phyloP scores from a whole-genome alignment of 2,113 vertebrate species.

The Cardinalis cardinalis region DNA sequence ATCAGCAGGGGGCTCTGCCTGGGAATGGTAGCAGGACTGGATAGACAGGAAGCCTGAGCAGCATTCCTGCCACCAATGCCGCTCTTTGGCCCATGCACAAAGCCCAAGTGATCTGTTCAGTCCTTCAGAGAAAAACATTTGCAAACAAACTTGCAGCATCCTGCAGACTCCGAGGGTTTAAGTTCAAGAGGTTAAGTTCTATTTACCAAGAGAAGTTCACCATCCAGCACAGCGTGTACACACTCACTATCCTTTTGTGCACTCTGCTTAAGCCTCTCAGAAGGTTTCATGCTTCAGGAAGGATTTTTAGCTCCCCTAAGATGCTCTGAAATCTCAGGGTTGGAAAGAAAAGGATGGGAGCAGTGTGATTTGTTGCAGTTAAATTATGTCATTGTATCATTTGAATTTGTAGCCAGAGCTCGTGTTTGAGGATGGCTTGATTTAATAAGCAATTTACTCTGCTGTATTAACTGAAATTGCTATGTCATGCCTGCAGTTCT shows the following conservation, averaged over 20 bases:
- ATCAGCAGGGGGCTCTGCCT: fast-evolving
- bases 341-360: neutral
- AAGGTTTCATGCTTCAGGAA: neutral
- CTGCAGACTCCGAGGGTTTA: neutral
- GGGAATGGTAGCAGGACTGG: neutral
- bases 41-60: neutral
- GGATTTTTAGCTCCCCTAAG: neutral
- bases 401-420: constrained; percentile 9
- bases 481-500: constrained; percentile 24
- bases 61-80: fast-evolving
- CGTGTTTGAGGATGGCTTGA: neutral
- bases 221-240: fast-evolving
- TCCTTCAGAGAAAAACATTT: neutral
- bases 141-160: neutral
- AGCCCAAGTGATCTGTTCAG: neutral
- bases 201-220: neutral
- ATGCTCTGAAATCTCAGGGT: neutral
- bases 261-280: neutral
- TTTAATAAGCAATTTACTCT: constrained; percentile 34
- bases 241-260: neutral
- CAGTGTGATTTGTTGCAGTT: neutral
- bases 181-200: constrained; percentile 14
- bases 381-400: neutral
- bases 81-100: neutral
- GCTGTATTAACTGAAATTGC: constrained; percentile 26